Evolutionary conservation across 2,888 invertebrate genomes (phyloP).

Genomic region (Mythimna albipuncta): DNA sequence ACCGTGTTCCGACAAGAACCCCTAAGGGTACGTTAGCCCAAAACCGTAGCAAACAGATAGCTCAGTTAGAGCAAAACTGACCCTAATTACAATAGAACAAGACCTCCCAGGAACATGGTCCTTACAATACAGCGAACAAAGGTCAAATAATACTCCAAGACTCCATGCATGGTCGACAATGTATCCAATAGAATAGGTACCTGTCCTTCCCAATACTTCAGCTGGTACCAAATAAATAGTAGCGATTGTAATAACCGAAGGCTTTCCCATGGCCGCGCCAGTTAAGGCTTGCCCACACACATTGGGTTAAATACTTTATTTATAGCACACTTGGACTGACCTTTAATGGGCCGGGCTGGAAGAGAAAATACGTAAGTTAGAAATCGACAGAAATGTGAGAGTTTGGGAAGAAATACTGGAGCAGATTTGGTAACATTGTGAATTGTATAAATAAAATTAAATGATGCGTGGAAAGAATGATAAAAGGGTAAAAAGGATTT

Average conservation of each 20-base stretch:
- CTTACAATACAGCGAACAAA: slow-evolving; percentile 53
- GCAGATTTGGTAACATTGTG: slow-evolving; percentile 14
- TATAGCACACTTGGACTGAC: slow-evolving; percentile 84
- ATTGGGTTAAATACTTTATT: slow-evolving; percentile 88
- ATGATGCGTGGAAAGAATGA: background rate
- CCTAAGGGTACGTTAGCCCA: slow-evolving; percentile 43
- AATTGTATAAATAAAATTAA: background rate
- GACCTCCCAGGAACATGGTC: slow-evolving; percentile 62
- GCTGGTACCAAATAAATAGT: slow-evolving; percentile 75
- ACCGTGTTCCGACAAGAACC: slow-evolving; percentile 6
- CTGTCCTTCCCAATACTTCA: slow-evolving; percentile 64
- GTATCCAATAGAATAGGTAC: slow-evolving; percentile 59
- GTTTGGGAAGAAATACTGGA: slow-evolving; percentile 31
- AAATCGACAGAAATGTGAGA: slow-evolving; percentile 54
- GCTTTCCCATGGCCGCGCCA: slow-evolving; percentile 82
- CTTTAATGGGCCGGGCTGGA: slow-evolving; percentile 71
- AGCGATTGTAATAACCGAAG: slow-evolving; percentile 77
- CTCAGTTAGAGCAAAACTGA: slow-evolving; percentile 49
- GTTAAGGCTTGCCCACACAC: slow-evolving; percentile 86
- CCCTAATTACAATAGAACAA: slow-evolving; percentile 63
- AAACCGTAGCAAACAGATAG: slow-evolving; percentile 51
- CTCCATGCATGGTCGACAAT: slow-evolving; percentile 56
- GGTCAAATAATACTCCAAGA: slow-evolving; percentile 57
- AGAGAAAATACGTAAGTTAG: slow-evolving; percentile 59
- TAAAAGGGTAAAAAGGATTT: background rate